Evolutionary conservation across 2,113 vertebrate species (phyloP).

Genomic region (Dolichotis patagonum): DNA sequence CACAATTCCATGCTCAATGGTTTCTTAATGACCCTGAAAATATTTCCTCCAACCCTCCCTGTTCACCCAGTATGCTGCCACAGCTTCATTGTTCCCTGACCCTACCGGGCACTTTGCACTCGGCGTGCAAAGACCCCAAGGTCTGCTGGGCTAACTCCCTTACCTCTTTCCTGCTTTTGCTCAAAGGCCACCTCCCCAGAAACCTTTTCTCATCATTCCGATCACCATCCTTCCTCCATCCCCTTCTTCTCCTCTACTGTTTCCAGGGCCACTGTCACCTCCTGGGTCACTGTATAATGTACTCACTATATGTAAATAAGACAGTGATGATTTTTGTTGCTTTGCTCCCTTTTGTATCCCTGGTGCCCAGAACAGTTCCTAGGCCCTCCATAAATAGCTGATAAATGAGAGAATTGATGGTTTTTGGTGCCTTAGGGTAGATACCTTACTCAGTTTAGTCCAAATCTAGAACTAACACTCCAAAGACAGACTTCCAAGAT

Average conservation of each 20-base stretch:
- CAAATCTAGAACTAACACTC: background rate
- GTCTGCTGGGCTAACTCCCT: background rate
- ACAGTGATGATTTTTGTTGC: background rate
- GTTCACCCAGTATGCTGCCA: background rate
- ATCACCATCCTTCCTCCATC: too few species aligned
- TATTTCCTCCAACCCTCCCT: background rate
- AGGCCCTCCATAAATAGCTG: background rate
- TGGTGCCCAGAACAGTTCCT: background rate
- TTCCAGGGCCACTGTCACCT: background rate
- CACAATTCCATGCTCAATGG: background rate
- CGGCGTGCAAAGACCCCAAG: background rate
- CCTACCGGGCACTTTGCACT: background rate
- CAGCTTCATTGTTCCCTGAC: background rate
- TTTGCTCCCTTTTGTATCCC: background rate
- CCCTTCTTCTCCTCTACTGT: background rate
- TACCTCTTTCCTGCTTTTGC: background rate
- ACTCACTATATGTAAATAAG: background rate
- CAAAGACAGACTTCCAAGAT: background rate
- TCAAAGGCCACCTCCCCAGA: background rate
- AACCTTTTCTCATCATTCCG: background rate
- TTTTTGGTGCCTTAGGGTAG: background rate
- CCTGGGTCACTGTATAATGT: background rate
- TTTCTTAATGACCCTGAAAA: background rate
- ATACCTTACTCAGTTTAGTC: background rate
- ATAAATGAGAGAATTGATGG: background rate